Evolutionary conservation across 2,797 vertebrate species (phyloP).

Genomic region (Chromobotia macracanthus): DNA sequence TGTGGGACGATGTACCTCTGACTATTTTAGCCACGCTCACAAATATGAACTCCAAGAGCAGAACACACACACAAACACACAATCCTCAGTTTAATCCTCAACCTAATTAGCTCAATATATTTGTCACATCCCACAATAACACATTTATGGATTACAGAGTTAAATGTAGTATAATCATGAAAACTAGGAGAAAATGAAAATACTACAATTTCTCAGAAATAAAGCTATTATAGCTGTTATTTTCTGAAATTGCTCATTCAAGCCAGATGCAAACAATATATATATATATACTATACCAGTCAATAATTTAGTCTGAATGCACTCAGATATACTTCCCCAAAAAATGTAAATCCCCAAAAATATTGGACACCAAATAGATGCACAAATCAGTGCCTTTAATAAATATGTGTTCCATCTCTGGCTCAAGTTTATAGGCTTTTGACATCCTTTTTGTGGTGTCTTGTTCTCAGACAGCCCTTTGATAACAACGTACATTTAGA

Average conservation of each 20-base stretch:
- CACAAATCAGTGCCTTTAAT: not conserved
- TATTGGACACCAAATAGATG: no score
- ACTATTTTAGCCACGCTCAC: not conserved
- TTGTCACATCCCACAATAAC: not conserved
- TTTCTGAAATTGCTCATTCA: not conserved
- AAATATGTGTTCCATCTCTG: not conserved
- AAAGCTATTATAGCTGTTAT: not conserved
- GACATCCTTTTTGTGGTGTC: constrained; percentile 23
- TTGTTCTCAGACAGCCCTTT: constrained; percentile 1
- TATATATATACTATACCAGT: no score
- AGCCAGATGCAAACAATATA: not conserved
- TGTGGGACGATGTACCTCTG: not conserved
- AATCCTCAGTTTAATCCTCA: constrained; percentile 24
- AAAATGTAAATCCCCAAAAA: no score
- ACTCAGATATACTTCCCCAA: no score
- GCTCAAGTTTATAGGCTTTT: not conserved
- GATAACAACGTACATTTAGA: not conserved
- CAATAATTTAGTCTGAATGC: not conserved
- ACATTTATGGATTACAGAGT: not conserved
- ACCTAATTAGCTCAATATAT: constrained; percentile 10
- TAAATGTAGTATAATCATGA: not conserved
- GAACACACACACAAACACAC: not conserved
- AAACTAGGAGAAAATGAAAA: not conserved
- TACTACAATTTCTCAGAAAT: not conserved
- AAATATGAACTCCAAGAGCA: not conserved